A percentile compares a stretch with the other conserved stretches of the same genome.
phyloP scores from a whole-genome alignment of 1,140 invertebrate genomes.

The Euwallacea similis region DNA sequence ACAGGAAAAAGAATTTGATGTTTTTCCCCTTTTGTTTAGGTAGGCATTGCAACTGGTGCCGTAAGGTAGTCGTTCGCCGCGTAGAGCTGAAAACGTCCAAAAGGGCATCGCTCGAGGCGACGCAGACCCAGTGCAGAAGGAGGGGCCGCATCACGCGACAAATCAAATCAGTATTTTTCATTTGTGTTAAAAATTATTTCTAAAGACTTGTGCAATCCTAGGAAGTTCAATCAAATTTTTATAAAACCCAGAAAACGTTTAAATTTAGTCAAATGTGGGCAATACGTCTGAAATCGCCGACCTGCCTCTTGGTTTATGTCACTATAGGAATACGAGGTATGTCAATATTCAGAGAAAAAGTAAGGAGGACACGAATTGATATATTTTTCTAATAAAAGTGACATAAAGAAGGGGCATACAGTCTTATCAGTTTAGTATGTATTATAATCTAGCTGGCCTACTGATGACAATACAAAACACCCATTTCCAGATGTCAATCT shows the following conservation, averaged over 20 bases:
- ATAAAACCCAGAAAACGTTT: neutral
- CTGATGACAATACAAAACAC: conserved; percentile 2
- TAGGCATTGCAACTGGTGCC: neutral
- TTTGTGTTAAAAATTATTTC: neutral
- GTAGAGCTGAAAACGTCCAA: neutral
- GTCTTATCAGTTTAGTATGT: too few species aligned
- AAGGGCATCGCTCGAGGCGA: neutral
- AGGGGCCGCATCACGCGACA: neutral
- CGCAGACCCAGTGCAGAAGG: neutral
- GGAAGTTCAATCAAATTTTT: neutral
- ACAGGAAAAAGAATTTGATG: conserved; percentile 12
- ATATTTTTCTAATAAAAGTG: too few species aligned
- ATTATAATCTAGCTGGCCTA: neutral
- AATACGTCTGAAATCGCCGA: too few species aligned
- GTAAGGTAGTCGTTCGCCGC: neutral
- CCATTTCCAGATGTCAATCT: neutral
- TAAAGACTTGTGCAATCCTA: neutral
- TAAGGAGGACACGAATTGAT: too few species aligned
- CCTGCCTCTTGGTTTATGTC: too few species aligned
- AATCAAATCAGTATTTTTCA: conserved; percentile 3
- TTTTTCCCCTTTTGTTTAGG: neutral
- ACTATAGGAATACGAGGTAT: too few species aligned
- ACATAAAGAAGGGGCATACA: too few species aligned
- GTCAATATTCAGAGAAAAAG: too few species aligned
- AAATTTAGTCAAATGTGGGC: too few species aligned